phyloP scores from a whole-genome alignment of 2,797 vertebrate species.

The Danionella dracula region DNA sequence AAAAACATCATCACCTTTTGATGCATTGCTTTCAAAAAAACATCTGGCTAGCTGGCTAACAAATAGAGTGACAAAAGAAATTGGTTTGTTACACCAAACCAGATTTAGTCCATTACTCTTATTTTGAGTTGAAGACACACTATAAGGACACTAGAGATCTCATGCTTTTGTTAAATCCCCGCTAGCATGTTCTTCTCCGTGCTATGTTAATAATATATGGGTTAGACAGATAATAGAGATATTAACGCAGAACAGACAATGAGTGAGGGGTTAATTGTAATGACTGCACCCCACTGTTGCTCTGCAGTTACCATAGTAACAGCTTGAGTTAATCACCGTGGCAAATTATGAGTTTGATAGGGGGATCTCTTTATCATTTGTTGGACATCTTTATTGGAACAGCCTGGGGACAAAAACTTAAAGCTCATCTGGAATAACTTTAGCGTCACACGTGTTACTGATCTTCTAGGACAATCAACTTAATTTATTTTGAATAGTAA shows the following conservation, averaged over 20 bases:
- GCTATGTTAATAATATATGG: constrained; percentile 43
- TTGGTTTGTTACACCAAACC: too few species aligned
- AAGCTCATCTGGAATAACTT: too few species aligned
- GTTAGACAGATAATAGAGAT: constrained; percentile 48
- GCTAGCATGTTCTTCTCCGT: constrained; percentile 30
- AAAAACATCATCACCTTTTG: too few species aligned
- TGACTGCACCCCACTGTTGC: constrained; percentile 54
- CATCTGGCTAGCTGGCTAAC: too few species aligned
- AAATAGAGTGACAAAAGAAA: too few species aligned
- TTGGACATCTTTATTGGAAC: constrained; percentile 2
- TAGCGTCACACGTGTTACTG: too few species aligned
- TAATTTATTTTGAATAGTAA: too few species aligned
- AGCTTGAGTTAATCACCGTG: constrained; percentile 50
- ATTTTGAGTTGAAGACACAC: too few species aligned
- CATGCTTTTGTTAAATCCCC: constrained; percentile 15
- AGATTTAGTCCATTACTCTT: too few species aligned
- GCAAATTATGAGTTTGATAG: constrained; percentile 44
- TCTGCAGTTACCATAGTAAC: constrained; percentile 64
- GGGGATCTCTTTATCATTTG: constrained; percentile 22
- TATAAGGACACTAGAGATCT: too few species aligned
- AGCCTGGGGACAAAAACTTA: neutral
- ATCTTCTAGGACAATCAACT: too few species aligned
- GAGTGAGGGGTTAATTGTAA: constrained; percentile 66
- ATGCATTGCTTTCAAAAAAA: too few species aligned
- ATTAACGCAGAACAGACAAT: constrained; percentile 56